These are phyloP conservation scores for Aromia moschata DNA, from an alignment of 2,888 invertebrate genomes.

Conservation along the genomic window DNA sequence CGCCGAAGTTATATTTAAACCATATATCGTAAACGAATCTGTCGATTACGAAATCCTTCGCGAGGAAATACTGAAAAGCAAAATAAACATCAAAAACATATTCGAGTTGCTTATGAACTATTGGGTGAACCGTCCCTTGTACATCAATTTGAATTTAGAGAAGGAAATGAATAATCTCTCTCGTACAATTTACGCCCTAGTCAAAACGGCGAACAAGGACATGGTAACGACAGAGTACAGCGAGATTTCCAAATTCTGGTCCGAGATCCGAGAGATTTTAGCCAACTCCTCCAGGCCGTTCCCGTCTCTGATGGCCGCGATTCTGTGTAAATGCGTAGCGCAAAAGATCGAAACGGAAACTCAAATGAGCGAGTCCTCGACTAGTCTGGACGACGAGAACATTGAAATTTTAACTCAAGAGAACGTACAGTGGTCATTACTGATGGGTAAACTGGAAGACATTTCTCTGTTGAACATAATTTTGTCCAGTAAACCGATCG, in stretches of 20 bases:
- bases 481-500: slow-evolving; percentile 65
- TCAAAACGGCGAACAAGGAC: slow-evolving; percentile 67
- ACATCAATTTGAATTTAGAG: slow-evolving; percentile 60
- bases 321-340: slow-evolving; percentile 82
- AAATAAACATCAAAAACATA: slow-evolving; percentile 72
- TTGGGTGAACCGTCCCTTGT: slow-evolving; percentile 73
- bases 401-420: slow-evolving; percentile 79
- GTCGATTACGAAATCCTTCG: slow-evolving; percentile 48
- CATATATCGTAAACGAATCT: slow-evolving; percentile 50
- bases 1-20: slow-evolving; percentile 56
- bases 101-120: slow-evolving; percentile 76
- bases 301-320: slow-evolving; percentile 82
- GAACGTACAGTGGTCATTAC: slow-evolving; percentile 84
- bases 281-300: slow-evolving; percentile 79
- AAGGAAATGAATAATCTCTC: slow-evolving; percentile 76
- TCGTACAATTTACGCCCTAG: slow-evolving; percentile 71
- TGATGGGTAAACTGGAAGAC: slow-evolving; percentile 90
- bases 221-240: slow-evolving; percentile 73
- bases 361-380: slow-evolving; percentile 52
- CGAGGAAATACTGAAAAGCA: slow-evolving; percentile 53
- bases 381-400: slow-evolving; percentile 55
- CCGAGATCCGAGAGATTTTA: slow-evolving; percentile 75
- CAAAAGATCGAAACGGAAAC: slow-evolving; percentile 64
- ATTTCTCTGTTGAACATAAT: slow-evolving; percentile 81
- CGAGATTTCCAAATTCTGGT: slow-evolving; percentile 85